Evolutionary conservation across 2,113 vertebrate species (phyloP).

Genomic region (Indicator maculatus): DNA sequence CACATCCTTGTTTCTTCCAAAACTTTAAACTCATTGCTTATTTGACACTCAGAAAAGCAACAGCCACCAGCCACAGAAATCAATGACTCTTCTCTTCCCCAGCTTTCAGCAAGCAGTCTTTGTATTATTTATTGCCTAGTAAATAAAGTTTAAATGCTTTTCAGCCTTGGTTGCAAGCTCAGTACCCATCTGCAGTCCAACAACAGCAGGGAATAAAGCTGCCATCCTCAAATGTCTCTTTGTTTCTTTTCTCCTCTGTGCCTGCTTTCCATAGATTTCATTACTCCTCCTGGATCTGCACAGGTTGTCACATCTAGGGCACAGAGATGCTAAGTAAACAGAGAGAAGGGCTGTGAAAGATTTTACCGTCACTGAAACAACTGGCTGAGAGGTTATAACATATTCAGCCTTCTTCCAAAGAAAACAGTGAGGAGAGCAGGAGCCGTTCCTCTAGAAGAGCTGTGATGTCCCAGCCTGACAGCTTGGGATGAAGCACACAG

Average conservation of each 20-base stretch:
- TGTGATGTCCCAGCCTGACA: not conserved
- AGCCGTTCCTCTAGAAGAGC: not conserved
- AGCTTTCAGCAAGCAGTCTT: conserved; percentile 17
- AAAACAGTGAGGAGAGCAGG: not conserved
- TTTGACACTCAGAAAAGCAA: conserved; percentile 20
- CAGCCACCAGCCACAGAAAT: not conserved
- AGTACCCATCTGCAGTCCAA: conserved; percentile 27
- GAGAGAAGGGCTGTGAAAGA: conserved; percentile 26
- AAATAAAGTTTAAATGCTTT: conserved; percentile 68
- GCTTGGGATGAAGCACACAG: not conserved
- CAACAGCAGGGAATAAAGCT: conserved; percentile 64
- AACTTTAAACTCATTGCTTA: not conserved
- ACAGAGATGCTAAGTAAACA: conserved; percentile 32
- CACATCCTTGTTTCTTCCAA: not conserved
- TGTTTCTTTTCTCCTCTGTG: not conserved
- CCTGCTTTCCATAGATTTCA: conserved; percentile 54
- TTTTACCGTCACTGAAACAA: conserved; percentile 43
- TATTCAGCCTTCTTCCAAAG: conserved; percentile 8
- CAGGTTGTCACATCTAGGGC: conserved; percentile 62
- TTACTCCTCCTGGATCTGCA: conserved; percentile 53
- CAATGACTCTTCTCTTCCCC: conserved; percentile 9
- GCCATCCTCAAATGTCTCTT: conserved; percentile 40
- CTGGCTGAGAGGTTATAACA: not conserved
- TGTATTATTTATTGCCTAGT: conserved; percentile 63
- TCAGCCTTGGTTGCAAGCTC: conserved; percentile 56